A percentile compares a stretch with the other conserved stretches of the same genome.
phyloP scores from a whole-genome alignment of 2,113 vertebrate species.

The Cheilinus undulatus region DNA sequence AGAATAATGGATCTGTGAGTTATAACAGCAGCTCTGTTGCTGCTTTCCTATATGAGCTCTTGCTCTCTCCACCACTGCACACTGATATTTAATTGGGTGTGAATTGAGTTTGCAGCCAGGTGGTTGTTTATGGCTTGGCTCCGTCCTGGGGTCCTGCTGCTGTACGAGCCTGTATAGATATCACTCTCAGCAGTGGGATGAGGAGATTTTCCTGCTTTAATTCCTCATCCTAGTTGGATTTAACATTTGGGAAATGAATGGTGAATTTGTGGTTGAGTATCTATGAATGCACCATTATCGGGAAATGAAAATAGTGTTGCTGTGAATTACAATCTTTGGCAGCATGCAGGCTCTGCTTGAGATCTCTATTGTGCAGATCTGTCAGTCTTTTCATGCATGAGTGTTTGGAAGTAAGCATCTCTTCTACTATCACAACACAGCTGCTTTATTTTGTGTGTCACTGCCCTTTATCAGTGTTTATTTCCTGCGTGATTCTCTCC shows the following conservation, averaged over 20 bases:
- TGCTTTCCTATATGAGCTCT: slow-evolving; percentile 47
- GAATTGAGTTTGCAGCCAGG: slow-evolving; percentile 67
- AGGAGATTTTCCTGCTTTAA: slow-evolving; percentile 66
- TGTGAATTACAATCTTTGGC: slow-evolving; percentile 65
- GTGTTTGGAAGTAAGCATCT: background rate
- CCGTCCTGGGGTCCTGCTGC: slow-evolving; percentile 38
- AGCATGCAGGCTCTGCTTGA: slow-evolving; percentile 37
- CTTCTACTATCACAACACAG: background rate
- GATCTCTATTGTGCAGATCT: slow-evolving; percentile 34
- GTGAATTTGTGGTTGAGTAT: slow-evolving; percentile 62
- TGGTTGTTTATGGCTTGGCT: slow-evolving; percentile 68
- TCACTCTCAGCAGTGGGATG: slow-evolving; percentile 55
- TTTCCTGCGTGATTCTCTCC: slow-evolving; percentile 1
- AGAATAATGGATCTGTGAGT: slow-evolving; percentile 65
- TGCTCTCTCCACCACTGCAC: slow-evolving; percentile 44
- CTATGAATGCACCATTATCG: slow-evolving; percentile 62
- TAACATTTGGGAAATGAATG: slow-evolving; percentile 74
- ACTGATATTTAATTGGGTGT: slow-evolving; percentile 68
- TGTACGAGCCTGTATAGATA: slow-evolving; percentile 55
- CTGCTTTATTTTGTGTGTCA: slow-evolving; percentile 1
- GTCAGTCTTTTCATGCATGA: slow-evolving; percentile 13
- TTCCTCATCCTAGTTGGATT: slow-evolving; percentile 73
- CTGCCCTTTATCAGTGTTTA: slow-evolving; percentile 13
- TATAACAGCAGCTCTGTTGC: slow-evolving; percentile 62
- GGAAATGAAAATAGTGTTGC: slow-evolving; percentile 48